Evolutionary conservation across 2,797 vertebrate genomes (phyloP).

Genomic region (Eulemur albifrons): DNA sequence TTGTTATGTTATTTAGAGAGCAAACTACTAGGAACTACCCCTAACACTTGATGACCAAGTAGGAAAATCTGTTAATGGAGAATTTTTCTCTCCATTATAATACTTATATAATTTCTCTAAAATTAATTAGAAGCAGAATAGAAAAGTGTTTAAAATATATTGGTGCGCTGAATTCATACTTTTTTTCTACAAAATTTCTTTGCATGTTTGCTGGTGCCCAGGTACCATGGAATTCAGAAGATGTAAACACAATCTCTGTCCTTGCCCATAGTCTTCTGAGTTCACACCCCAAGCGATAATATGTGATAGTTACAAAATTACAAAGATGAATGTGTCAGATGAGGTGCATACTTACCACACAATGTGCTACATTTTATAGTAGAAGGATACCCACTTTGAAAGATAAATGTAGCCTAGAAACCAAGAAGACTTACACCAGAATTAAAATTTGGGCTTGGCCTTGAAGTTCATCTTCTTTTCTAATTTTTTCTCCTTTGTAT

Average conservation of each 20-base stretch:
- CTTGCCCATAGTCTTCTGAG: neutral
- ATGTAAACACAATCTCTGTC: neutral
- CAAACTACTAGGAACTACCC: neutral
- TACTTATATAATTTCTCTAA: neutral
- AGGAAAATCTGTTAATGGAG: neutral
- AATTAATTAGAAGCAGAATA: neutral
- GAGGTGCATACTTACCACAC: neutral
- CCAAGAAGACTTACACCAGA: neutral
- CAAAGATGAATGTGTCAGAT: neutral
- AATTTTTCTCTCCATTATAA: neutral
- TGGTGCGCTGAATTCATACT: neutral
- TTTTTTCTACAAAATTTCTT: neutral
- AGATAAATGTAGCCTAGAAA: neutral
- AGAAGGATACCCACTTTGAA: neutral
- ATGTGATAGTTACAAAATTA: neutral
- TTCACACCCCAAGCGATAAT: neutral
- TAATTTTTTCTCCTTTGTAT: slow-evolving; percentile 31
- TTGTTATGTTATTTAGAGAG: neutral
- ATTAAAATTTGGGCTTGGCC: neutral
- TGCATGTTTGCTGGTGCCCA: neutral
- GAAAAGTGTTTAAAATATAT: neutral
- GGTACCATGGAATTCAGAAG: neutral
- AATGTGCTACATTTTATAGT: neutral
- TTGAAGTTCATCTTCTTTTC: slow-evolving; percentile 46
- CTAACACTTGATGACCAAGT: neutral